Evolutionary conservation across 2,797 vertebrate species (phyloP).

Genomic region (Glossophaga mutica): DNA sequence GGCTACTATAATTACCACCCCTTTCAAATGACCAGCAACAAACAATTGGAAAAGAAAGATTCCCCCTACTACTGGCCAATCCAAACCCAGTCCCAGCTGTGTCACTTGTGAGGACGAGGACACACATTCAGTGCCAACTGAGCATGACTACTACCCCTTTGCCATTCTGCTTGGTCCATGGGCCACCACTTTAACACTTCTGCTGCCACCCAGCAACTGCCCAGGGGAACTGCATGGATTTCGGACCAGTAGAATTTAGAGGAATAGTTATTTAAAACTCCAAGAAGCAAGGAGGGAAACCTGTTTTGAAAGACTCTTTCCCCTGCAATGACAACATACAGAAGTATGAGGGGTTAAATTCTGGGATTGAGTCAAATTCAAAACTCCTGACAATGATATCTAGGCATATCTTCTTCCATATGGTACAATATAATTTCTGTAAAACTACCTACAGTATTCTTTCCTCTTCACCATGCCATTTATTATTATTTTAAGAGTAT

Average conservation of each 20-base stretch:
- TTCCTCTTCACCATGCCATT: background rate
- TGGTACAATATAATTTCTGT: background rate
- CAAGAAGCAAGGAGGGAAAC: background rate
- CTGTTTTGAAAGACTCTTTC: background rate
- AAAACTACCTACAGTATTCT: background rate
- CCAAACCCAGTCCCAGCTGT: background rate
- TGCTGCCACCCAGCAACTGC: slow-evolving; percentile 68
- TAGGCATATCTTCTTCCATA: background rate
- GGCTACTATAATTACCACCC: background rate
- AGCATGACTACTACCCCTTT: background rate
- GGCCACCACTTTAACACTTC: background rate
- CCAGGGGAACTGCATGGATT: slow-evolving; percentile 50
- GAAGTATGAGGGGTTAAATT: background rate
- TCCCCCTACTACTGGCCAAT: rapidly evolving
- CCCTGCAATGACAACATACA: background rate
- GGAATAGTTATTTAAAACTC: background rate
- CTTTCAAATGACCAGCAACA: background rate
- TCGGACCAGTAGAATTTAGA: background rate
- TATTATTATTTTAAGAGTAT: background rate
- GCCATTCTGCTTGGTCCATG: background rate
- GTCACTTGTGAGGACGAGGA: background rate
- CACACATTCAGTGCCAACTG: background rate
- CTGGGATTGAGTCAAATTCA: background rate
- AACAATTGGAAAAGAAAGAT: background rate
- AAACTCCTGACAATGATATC: background rate